A percentile compares a stretch with the other conserved stretches of the same genome.
phyloP scores from a whole-genome alignment of 2,113 vertebrate species.

The Chloropsis cyanopogon region DNA sequence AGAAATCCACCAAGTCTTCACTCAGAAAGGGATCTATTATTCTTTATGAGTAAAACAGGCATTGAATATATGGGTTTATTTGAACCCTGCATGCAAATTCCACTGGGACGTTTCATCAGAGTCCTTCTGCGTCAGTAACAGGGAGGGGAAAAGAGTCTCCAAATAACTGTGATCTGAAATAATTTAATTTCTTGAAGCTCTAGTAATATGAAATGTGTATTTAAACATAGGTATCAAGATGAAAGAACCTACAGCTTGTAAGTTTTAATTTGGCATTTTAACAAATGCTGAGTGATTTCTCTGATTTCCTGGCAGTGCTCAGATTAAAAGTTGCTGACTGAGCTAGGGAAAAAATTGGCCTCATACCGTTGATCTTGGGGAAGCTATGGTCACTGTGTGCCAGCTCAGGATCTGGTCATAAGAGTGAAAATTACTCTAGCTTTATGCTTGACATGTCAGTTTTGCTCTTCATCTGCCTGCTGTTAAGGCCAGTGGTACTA shows the following conservation, averaged over 20 bases:
- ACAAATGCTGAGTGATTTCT: background rate
- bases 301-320: background rate
- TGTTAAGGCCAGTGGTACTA: slow-evolving; percentile 40
- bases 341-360: background rate
- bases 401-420: background rate
- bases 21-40: background rate
- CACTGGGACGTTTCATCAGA: background rate
- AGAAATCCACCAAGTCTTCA: background rate
- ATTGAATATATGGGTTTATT: background rate
- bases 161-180: background rate
- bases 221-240: background rate
- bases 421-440: slow-evolving; percentile 25
- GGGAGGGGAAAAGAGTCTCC: background rate
- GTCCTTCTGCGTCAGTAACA: background rate
- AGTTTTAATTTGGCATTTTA: background rate
- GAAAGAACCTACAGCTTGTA: background rate
- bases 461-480: slow-evolving; percentile 48
- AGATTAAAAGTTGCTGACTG: background rate
- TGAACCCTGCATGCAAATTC: background rate
- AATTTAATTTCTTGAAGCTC: background rate
- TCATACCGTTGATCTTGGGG: rapidly evolving
- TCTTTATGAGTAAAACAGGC: background rate
- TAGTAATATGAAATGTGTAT: background rate
- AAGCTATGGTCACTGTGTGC: background rate
- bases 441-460: slow-evolving; percentile 33